Evolutionary conservation across 2,797 vertebrate genomes (phyloP).

Genomic region (Octomys mimax): DNA sequence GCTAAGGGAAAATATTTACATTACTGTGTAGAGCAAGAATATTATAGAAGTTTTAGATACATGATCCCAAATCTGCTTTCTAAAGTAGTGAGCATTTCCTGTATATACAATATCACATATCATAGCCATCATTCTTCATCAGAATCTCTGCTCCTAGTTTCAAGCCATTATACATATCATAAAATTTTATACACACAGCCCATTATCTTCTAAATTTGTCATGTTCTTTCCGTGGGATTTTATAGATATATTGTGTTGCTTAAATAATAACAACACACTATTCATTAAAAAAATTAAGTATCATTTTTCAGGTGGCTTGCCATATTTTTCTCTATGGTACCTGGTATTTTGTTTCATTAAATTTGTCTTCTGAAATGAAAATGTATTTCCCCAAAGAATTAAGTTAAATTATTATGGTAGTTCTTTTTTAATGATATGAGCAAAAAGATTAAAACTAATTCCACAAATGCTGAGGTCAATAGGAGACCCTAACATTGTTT

Average conservation of each 20-base stretch:
- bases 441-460: neutral
- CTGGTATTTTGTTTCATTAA: conserved; percentile 32
- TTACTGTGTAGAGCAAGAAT: neutral
- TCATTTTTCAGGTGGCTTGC: neutral
- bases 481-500: neutral
- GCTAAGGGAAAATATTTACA: neutral
- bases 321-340: neutral
- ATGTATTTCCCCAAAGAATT: neutral
- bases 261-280: neutral
- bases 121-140: neutral
- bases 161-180: neutral
- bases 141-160: neutral
- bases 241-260: neutral
- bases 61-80: neutral
- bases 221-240: neutral
- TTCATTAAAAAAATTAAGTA: conserved; percentile 13
- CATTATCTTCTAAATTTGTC: neutral
- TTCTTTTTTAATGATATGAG: neutral
- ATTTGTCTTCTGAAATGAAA: neutral
- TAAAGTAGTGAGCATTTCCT: neutral
- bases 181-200: neutral
- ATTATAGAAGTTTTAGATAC: neutral
- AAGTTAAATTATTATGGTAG: neutral
- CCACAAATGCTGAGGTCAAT: neutral
- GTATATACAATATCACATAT: neutral